Evolutionary conservation across 1,140 invertebrate genomes (phyloP).

Genomic region (Bombyx mori): DNA sequence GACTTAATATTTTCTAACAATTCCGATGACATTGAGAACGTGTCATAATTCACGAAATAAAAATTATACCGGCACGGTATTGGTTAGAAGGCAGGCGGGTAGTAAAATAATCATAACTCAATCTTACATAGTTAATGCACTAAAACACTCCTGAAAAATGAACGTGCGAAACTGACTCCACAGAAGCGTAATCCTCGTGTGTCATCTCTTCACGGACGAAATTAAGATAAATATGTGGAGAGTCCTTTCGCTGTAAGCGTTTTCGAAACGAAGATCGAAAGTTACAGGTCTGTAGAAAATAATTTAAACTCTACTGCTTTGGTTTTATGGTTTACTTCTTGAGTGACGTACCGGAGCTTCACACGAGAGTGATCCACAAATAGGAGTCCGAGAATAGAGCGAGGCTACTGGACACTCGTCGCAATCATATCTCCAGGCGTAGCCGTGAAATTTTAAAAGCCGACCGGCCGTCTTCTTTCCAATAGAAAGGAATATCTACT

Average conservation of each 20-base stretch:
- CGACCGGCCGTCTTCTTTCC: not conserved
- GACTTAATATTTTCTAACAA: no score
- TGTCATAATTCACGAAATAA: no score
- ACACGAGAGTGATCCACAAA: slow-evolving; percentile 59
- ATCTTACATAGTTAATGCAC: slow-evolving; percentile 13
- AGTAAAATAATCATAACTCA: not conserved
- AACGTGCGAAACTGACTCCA: slow-evolving; percentile 35
- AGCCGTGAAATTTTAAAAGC: slow-evolving; percentile 41
- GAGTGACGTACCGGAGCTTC: slow-evolving; percentile 32
- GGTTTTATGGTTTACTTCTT: slow-evolving; percentile 41
- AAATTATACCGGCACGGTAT: no score
- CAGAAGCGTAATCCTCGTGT: slow-evolving; percentile 43
- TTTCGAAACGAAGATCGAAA: slow-evolving; percentile 24
- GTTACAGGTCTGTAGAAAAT: slow-evolving; percentile 11
- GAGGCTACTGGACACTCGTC: slow-evolving; percentile 65
- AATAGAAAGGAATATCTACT: no score
- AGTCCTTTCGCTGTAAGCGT: slow-evolving; percentile 50
- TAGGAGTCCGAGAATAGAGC: slow-evolving; percentile 67
- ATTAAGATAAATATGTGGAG: slow-evolving; percentile 62
- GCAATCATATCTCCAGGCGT: slow-evolving; percentile 56
- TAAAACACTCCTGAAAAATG: slow-evolving; percentile 20
- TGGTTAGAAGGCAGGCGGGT: no score
- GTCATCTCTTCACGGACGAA: slow-evolving; percentile 51
- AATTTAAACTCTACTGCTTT: slow-evolving; percentile 34
- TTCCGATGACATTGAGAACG: no score